These are phyloP conservation scores for Actenoides hombroni DNA, from an alignment of 2,113 vertebrate species.

Conservation along the genomic window DNA sequence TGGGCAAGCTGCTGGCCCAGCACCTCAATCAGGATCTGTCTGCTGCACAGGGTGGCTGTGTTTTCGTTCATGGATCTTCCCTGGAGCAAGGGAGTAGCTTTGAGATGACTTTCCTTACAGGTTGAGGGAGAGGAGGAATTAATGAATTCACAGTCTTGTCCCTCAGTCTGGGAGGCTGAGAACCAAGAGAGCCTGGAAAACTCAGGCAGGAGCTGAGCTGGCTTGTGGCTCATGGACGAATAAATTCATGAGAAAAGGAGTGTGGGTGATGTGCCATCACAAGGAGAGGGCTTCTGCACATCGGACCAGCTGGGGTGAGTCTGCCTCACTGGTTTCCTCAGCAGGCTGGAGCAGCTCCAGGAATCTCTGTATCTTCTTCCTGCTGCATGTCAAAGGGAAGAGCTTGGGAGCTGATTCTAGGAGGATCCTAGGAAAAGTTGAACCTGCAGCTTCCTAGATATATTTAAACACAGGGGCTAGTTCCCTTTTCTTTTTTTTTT, in stretches of 20 bases:
- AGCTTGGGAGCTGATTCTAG: neutral
- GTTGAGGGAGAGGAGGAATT: neutral
- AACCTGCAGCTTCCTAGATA: neutral
- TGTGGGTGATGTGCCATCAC: neutral
- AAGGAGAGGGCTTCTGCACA: neutral
- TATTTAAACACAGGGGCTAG: neutral
- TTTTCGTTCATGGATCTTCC: neutral
- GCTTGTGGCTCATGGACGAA: neutral
- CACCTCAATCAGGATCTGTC: neutral
- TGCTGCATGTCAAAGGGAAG: neutral
- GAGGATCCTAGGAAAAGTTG: neutral
- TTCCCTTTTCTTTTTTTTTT: neutral
- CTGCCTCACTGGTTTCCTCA: neutral
- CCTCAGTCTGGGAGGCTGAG: neutral
- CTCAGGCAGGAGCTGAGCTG: neutral
- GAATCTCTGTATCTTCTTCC: neutral
- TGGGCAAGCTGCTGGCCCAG: neutral
- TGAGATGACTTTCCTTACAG: neutral
- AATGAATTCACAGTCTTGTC: neutral
- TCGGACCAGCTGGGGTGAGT: neutral
- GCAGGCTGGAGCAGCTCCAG: neutral
- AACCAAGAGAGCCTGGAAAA: neutral
- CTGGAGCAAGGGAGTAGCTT: neutral
- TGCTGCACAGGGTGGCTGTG: neutral
- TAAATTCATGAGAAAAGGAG: neutral